Conservation (phyloP, 2,888 invertebrate species). For the Pammene fasciana region DNA sequence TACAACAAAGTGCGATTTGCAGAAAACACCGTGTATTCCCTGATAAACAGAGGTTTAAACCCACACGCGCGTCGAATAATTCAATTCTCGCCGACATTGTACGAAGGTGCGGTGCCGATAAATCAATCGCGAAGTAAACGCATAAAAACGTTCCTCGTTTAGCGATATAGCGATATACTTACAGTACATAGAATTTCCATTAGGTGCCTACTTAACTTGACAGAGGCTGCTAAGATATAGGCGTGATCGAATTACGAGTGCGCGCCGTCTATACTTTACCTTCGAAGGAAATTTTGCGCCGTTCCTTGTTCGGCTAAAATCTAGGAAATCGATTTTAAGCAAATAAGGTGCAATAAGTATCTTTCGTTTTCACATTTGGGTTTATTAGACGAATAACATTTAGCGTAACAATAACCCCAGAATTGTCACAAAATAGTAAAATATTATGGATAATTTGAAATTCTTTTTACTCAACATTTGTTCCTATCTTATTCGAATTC, state of each 20-base stretch:
- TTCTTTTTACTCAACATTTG: not conserved
- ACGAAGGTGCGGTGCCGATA: constrained; percentile 40
- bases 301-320: constrained; percentile 5
- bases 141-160: constrained; percentile 51
- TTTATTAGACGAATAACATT: no score
- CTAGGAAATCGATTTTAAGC: not conserved
- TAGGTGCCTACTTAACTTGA: constrained; percentile 72
- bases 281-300: constrained; percentile 45
- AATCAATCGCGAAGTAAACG: constrained; percentile 42
- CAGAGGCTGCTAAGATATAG: constrained; percentile 62
- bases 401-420: no score
- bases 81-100: constrained; percentile 36
- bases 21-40: constrained; percentile 22
- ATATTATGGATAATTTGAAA: not conserved
- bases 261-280: constrained; percentile 53
- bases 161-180: constrained; percentile 54
- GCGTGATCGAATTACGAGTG: constrained; percentile 71
- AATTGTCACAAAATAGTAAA: no score
- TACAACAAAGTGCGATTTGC: not conserved
- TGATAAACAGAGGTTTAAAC: constrained; percentile 14
- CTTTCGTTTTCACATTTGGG: no score
- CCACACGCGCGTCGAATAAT: constrained; percentile 31
- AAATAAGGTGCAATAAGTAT: no score
- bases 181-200: constrained; percentile 76
- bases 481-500: no score